Conservation (phyloP, 2,113 vertebrate genomes). For the Carlito syrichta region DNA sequence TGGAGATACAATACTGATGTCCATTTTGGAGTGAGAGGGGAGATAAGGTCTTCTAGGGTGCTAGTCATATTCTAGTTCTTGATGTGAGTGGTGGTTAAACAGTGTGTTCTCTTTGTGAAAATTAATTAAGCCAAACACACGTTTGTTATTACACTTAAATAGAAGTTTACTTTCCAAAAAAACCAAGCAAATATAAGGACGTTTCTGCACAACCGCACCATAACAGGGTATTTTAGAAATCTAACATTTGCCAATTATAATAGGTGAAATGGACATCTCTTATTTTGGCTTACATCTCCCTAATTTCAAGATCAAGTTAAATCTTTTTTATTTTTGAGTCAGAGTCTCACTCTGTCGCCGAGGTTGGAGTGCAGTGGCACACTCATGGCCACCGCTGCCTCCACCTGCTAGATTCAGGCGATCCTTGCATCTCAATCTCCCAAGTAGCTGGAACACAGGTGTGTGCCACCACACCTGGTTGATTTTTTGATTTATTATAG, state of each 20-base stretch:
- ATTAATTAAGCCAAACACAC: neutral
- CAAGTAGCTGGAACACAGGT: no score
- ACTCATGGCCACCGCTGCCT: no score
- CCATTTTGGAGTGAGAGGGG: neutral
- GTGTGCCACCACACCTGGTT: no score
- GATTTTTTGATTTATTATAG: no score
- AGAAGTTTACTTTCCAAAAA: neutral
- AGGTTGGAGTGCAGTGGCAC: no score
- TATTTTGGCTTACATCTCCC: neutral
- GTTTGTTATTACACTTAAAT: neutral
- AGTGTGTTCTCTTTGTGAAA: neutral
- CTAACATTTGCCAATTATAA: neutral
- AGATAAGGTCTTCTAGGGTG: neutral
- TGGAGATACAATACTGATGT: neutral
- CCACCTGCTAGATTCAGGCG: no score
- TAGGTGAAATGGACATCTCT: neutral
- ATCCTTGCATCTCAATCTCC: no score
- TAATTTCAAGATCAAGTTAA: neutral
- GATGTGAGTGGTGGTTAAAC: neutral
- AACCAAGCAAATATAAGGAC: neutral
- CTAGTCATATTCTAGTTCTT: neutral
- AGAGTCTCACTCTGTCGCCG: no score
- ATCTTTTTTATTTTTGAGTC: no score
- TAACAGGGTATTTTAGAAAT: neutral
- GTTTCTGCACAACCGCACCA: neutral